These are phyloP conservation scores for Caenorhabditis remanei DNA, from an alignment of 1,140 invertebrate genomes.

Conservation along the genomic window DNA sequence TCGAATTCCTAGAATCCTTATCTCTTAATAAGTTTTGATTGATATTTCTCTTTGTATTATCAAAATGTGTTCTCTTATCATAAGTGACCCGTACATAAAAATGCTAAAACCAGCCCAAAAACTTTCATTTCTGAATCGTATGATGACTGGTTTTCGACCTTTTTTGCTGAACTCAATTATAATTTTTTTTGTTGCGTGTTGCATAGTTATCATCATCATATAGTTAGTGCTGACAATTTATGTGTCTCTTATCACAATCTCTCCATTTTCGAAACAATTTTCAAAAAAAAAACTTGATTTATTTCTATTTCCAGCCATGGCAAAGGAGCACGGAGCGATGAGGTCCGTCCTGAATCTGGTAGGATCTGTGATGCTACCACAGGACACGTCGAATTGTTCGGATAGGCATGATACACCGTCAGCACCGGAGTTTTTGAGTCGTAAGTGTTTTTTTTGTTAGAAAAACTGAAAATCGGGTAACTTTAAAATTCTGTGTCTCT, in stretches of 20 bases:
- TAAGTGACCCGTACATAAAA: too few relatives aligned
- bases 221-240: background rate
- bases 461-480: too few relatives aligned
- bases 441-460: background rate
- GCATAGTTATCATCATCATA: too few relatives aligned
- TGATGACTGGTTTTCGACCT: too few relatives aligned
- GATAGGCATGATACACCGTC: constrained; percentile 54
- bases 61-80: too few relatives aligned
- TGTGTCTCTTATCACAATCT: background rate
- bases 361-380: constrained; percentile 54
- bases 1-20: too few relatives aligned
- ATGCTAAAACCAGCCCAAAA: too few relatives aligned
- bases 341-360: constrained; percentile 45
- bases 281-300: background rate
- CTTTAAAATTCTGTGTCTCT: too few relatives aligned
- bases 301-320: background rate
- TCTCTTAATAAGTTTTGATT: background rate
- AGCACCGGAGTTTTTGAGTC: constrained; percentile 47
- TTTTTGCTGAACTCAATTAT: too few relatives aligned
- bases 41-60: background rate
- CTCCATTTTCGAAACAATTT: background rate
- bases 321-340: constrained; percentile 34
- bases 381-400: constrained; percentile 51
- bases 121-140: too few relatives aligned
- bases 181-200: too few relatives aligned